Percentiles rank a stretch among this genome's conserved stretches.
Evolutionary conservation across 2,888 invertebrate genomes (phyloP).

Genomic region (Andrena bucephala): DNA sequence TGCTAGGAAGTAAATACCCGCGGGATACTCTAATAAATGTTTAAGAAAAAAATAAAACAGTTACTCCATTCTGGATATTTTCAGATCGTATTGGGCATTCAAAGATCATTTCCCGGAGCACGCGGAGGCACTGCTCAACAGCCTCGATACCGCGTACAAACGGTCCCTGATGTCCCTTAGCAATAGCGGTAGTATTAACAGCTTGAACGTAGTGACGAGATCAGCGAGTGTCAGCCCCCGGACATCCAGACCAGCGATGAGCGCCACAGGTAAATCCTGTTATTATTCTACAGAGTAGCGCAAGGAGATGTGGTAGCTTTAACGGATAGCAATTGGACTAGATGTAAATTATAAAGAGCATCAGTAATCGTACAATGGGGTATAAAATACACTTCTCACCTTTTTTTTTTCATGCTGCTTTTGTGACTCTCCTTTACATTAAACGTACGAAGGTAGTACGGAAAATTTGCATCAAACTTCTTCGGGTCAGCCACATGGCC

Average conservation of each 20-base stretch:
- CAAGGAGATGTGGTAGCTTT: neutral
- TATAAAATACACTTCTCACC: slow-evolving; percentile 62
- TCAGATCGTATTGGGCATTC: slow-evolving; percentile 95
- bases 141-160: slow-evolving; percentile 92
- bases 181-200: slow-evolving; percentile 86
- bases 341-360: slow-evolving; percentile 24
- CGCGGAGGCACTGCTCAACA: slow-evolving; percentile 93
- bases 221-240: slow-evolving; percentile 84
- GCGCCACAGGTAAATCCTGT: slow-evolving; percentile 85
- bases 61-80: slow-evolving; percentile 14
- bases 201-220: slow-evolving; percentile 84
- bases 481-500: slow-evolving; percentile 83
- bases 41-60: no score
- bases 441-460: slow-evolving; percentile 86
- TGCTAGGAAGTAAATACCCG: slow-evolving; percentile 90
- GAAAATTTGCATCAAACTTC: slow-evolving; percentile 86
- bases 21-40: neutral
- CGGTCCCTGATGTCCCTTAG: slow-evolving; percentile 88
- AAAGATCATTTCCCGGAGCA: slow-evolving; percentile 95
- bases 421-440: slow-evolving; percentile 75
- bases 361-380: slow-evolving; percentile 23
- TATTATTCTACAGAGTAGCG: neutral
- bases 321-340: slow-evolving; percentile 6
- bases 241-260: slow-evolving; percentile 82
- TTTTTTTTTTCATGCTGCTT: slow-evolving; percentile 82